These are phyloP conservation scores for Bombus superbus DNA, from an alignment of 1,140 invertebrate genomes.

Conservation along the genomic window DNA sequence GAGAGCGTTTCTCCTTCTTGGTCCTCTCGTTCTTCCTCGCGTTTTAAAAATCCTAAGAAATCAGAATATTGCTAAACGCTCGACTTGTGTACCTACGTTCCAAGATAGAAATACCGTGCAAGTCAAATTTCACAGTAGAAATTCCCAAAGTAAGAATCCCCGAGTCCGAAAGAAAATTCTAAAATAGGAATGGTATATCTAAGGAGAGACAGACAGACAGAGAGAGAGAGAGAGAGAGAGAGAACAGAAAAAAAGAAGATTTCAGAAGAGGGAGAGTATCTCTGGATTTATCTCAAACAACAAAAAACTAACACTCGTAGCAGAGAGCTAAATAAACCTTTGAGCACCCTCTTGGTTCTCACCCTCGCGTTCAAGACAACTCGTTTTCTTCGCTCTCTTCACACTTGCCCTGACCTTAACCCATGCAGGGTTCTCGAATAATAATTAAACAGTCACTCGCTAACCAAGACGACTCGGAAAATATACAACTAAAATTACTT, in stretches of 20 bases:
- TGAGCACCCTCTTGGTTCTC: neutral
- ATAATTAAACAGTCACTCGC: neutral
- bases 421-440: neutral
- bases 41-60: neutral
- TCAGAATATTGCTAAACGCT: neutral
- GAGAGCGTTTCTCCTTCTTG: neutral
- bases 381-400: neutral
- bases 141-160: neutral
- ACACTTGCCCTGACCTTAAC: neutral
- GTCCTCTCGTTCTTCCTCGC: too few relatives aligned
- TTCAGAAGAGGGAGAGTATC: too few relatives aligned
- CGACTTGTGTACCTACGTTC: neutral
- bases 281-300: neutral
- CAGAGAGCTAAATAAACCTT: constrained; percentile 5
- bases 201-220: too few relatives aligned
- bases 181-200: neutral
- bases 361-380: neutral
- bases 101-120: neutral
- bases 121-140: neutral
- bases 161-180: neutral
- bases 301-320: constrained; percentile 9
- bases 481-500: neutral
- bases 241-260: too few relatives aligned
- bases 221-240: too few relatives aligned
- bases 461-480: neutral